These are phyloP conservation scores for Notodromas monacha DNA, from an alignment of 2,888 invertebrate genomes.

Conservation along the genomic window DNA sequence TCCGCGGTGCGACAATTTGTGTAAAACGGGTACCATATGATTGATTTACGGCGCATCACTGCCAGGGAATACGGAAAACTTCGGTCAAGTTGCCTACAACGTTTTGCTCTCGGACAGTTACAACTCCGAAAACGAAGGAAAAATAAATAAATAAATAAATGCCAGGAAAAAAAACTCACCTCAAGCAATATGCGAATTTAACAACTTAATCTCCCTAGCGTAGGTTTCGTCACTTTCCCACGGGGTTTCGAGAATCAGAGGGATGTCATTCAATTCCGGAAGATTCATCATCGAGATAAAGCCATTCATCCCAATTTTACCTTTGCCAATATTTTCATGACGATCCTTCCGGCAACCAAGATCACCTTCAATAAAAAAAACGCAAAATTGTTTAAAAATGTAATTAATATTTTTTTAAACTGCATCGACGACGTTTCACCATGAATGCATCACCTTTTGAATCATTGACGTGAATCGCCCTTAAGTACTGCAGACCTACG, in stretches of 20 bases:
- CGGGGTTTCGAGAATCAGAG: conserved; percentile 11
- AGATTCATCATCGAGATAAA: conserved; percentile 17
- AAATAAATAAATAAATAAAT: too few relatives aligned
- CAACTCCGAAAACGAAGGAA: too few relatives aligned
- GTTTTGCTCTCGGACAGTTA: too few relatives aligned
- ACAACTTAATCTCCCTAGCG: conserved; percentile 10
- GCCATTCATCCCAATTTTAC: conserved; percentile 16
- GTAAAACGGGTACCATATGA: too few relatives aligned
- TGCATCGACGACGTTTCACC: neutral
- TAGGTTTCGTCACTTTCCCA: conserved; percentile 10
- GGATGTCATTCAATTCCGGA: conserved; percentile 12
- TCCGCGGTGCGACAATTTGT: too few relatives aligned
- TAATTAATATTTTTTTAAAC: neutral
- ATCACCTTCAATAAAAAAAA: conserved; percentile 13
- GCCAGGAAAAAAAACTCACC: too few relatives aligned
- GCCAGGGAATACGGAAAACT: too few relatives aligned
- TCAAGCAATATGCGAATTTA: too few relatives aligned
- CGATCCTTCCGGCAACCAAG: conserved; percentile 18
- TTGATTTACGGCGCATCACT: too few relatives aligned
- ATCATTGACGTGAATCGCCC: conserved; percentile 20
- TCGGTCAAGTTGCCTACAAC: too few relatives aligned
- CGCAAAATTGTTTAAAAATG: neutral
- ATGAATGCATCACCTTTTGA: conserved; percentile 16
- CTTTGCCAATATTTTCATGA: conserved; percentile 19
- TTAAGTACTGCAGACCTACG: conserved; percentile 18